phyloP scores from a whole-genome alignment of 2,888 invertebrate species.

The Dasypogon diadema region DNA sequence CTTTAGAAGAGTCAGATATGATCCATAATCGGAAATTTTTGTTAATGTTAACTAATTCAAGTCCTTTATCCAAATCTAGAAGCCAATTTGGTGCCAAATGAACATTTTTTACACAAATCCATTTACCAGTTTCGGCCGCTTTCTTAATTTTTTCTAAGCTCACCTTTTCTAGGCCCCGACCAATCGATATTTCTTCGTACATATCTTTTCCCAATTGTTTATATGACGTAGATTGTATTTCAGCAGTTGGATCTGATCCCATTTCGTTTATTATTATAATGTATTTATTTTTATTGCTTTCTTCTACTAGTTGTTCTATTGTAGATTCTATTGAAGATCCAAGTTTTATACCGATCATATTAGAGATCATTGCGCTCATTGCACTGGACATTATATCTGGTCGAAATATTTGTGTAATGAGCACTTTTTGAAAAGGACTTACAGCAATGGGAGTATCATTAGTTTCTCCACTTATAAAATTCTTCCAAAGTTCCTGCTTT shows the following conservation, averaged over 20 bases:
- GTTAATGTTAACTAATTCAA: constrained; percentile 69
- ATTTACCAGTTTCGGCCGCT: constrained; percentile 75
- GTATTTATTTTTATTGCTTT: constrained; percentile 72
- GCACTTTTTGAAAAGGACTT: constrained; percentile 83
- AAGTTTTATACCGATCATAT: constrained; percentile 72
- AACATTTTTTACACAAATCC: constrained; percentile 85
- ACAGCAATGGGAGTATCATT: constrained; percentile 74
- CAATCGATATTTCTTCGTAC: constrained; percentile 81
- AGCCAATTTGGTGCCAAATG: constrained; percentile 82
- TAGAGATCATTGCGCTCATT: constrained; percentile 79
- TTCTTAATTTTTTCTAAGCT: constrained; percentile 73
- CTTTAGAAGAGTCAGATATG: constrained; percentile 83
- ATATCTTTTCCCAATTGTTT: constrained; percentile 68
- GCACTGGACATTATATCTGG: constrained; percentile 86
- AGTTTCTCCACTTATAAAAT: constrained; percentile 70
- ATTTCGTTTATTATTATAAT: constrained; percentile 87
- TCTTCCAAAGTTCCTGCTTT: constrained; percentile 64
- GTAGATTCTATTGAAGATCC: constrained; percentile 64
- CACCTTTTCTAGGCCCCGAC: constrained; percentile 80
- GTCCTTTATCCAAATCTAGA: constrained; percentile 76
- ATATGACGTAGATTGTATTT: constrained; percentile 77
- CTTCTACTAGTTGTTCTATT: constrained; percentile 64
- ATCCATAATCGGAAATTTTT: constrained; percentile 84
- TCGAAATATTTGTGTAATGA: constrained; percentile 82
- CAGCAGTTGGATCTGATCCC: constrained; percentile 91